Evolutionary conservation across 2,888 invertebrate species (phyloP), one percentile per base, ranked within the genome.

Genomic region (Elgonia sp.): DNA sequence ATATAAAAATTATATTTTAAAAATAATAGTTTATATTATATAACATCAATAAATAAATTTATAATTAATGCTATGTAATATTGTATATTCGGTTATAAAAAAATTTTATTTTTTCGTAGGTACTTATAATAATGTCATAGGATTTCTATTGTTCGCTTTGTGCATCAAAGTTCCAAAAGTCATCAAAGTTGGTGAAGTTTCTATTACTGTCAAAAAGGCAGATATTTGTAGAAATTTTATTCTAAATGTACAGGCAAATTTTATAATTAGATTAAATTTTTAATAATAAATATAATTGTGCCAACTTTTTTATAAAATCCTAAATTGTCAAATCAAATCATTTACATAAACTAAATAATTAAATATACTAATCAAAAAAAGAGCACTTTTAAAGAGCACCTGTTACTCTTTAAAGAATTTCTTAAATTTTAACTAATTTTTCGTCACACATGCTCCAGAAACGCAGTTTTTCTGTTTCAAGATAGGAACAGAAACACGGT

Each of bases 161-260:
- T 73, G 73, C 37, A 73, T 73, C 20, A 73, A 57, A 73, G 20
- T n/a, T 39, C 39, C 57, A 55, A 72, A 72, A 57, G 57, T 57
- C 2, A 57, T 72, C 12, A 72, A 72, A 57, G 57, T 72, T 40
- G 16, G 57, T 46, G 16, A 29, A 14, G n/a, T 10, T 12, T 39
- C 73, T 20, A 21, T 14, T 40, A 73, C 39, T 18, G n/a, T 73
- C 39, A 57, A 16, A 20, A 73, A 73, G 20, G 10, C 39, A 12
- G 57, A 73, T 7, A 57, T 73, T 57, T 57, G 37, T 21, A 55
- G 29, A 20, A 57, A 39, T 40, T 73, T 73, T n/a, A 73, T 73
- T 40, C 16, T 73, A 8, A 40, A 57, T 40, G 57, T 73, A 7
- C n/a, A 73, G 57, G 73, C 57, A 57, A 73, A 14, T 42, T 18